Percentiles rank a stretch among this genome's conserved stretches.
These are phyloP conservation scores for Dasypogon diadema DNA, from an alignment of 2,888 invertebrate species.

Conservation along the genomic window DNA sequence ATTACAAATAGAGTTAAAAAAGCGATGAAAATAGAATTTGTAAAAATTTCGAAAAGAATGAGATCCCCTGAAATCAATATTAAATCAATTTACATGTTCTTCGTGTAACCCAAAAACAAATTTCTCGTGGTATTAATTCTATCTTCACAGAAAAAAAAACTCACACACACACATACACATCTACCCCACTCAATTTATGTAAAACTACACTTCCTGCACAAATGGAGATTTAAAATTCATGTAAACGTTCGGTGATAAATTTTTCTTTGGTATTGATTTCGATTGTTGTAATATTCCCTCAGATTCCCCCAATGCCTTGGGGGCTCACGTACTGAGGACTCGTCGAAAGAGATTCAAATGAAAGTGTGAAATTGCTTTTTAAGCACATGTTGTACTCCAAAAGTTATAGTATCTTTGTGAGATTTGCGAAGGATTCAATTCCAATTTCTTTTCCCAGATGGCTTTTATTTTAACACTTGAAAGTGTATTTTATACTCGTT, in stretches of 20 bases:
- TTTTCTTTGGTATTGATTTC: constrained; percentile 21
- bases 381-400: constrained; percentile 15
- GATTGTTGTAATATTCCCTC: constrained; percentile 13
- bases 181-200: too few relatives aligned
- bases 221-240: constrained; percentile 29
- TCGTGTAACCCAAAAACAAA: too few relatives aligned
- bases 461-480: neutral
- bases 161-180: too few relatives aligned
- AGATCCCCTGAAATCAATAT: too few relatives aligned
- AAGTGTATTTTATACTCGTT: neutral
- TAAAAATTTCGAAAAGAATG: too few relatives aligned
- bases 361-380: constrained; percentile 42
- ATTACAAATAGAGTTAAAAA: too few relatives aligned
- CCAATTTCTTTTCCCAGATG: neutral
- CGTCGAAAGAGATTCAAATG: constrained; percentile 2
- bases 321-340: constrained; percentile 14
- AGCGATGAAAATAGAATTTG: too few relatives aligned
- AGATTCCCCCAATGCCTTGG: constrained; percentile 7
- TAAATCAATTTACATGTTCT: too few relatives aligned
- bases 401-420: neutral
- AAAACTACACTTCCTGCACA: too few relatives aligned
- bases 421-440: neutral
- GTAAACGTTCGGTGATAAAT: constrained; percentile 35
- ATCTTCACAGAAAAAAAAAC: too few relatives aligned
- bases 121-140: too few relatives aligned